These are phyloP conservation scores for Chionoecetes opilio DNA, from an alignment of 1,140 invertebrate genomes.

Conservation along the genomic window DNA sequence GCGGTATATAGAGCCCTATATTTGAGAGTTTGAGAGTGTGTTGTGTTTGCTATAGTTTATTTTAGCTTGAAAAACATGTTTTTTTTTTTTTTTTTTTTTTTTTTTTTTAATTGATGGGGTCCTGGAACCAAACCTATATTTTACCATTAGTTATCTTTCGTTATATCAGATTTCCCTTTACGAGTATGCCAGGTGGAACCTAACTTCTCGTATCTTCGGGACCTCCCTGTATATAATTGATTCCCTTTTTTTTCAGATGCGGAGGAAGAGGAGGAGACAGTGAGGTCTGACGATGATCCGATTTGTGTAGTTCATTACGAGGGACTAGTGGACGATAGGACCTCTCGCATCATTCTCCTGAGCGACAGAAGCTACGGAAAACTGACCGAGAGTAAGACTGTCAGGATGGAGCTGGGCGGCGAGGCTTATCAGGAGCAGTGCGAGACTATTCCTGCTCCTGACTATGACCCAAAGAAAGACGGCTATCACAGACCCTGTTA, in stretches of 20 bases:
- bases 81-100: too few relatives aligned
- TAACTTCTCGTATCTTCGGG: too few relatives aligned
- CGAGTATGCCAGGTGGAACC: too few relatives aligned
- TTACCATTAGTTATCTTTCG: too few relatives aligned
- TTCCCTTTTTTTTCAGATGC: slow-evolving; percentile 41
- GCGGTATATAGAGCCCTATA: too few relatives aligned
- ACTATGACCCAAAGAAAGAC: slow-evolving; percentile 48
- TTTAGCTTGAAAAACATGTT: too few relatives aligned
- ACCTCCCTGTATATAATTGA: too few relatives aligned
- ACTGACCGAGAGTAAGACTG: slow-evolving; percentile 46
- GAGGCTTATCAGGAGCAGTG: slow-evolving; percentile 47
- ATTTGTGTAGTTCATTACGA: slow-evolving; percentile 53
- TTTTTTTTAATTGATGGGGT: too few relatives aligned
- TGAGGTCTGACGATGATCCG: slow-evolving; percentile 15
- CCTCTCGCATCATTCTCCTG: slow-evolving; percentile 34
- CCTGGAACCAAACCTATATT: too few relatives aligned
- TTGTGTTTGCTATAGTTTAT: too few relatives aligned
- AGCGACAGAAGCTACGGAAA: slow-evolving; percentile 56
- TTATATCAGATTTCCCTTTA: too few relatives aligned
- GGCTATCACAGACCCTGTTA: slow-evolving; percentile 64
- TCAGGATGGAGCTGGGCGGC: background rate
- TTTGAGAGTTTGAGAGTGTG: too few relatives aligned
- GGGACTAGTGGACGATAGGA: background rate
- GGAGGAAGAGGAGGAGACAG: background rate
- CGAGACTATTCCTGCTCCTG: slow-evolving; percentile 24